A percentile compares a stretch with the other conserved stretches of the same genome.
Conservation (phyloP, 2,113 vertebrate species). For the Oreochromis spilurus region DNA sequence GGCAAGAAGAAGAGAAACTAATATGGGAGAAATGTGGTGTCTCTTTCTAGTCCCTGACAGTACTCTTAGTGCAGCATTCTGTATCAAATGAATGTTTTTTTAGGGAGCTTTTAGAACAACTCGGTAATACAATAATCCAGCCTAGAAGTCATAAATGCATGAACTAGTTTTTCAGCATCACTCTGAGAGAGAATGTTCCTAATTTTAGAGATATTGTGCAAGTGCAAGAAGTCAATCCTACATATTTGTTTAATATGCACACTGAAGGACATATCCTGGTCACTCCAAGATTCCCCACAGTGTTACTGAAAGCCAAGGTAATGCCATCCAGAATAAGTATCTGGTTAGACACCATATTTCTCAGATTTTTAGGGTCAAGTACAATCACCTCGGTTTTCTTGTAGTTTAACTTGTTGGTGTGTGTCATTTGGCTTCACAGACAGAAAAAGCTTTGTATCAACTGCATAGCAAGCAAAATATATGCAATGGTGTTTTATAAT, state of each 20-base stretch:
- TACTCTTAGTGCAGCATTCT: neutral
- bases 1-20: neutral
- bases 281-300: neutral
- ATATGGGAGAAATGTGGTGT: neutral
- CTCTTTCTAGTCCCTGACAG: neutral
- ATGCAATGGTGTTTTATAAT: accelerated
- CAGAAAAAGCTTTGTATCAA: neutral
- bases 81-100: neutral
- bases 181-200: neutral
- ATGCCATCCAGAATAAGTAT: neutral
- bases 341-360: neutral
- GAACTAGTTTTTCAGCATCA: neutral
- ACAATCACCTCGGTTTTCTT: neutral
- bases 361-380: neutral
- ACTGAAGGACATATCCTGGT: neutral
- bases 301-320: neutral
- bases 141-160: neutral
- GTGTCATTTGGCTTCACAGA: neutral
- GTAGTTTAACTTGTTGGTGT: neutral
- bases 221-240: neutral
- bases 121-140: neutral
- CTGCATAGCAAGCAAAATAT: neutral
- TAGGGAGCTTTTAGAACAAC: neutral
- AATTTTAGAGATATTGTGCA: neutral
- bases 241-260: neutral